These are phyloP conservation scores for Megaustenia siamemsis DNA, from an alignment of 2,888 invertebrate species.

Conservation along the genomic window DNA sequence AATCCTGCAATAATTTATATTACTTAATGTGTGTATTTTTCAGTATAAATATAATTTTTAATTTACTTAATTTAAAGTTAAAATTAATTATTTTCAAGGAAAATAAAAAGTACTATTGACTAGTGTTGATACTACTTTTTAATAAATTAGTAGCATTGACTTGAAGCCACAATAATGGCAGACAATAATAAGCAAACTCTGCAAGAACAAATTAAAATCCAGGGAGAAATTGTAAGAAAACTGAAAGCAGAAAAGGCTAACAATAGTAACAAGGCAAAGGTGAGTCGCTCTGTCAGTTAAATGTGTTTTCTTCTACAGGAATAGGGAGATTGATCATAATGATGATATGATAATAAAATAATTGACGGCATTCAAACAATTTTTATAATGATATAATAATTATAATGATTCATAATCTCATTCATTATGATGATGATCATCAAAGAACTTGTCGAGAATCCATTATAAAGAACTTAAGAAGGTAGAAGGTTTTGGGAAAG, in stretches of 20 bases:
- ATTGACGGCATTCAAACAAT: too few relatives aligned
- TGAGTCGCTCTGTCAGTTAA: too few relatives aligned
- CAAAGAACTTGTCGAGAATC: too few relatives aligned
- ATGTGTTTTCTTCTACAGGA: too few relatives aligned
- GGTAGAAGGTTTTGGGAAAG: too few relatives aligned
- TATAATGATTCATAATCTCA: too few relatives aligned
- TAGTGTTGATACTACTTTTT: conserved; percentile 1
- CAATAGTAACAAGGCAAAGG: conserved; percentile 69
- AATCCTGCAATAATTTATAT: background rate
- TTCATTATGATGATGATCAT: too few relatives aligned
- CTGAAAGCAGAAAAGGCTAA: conserved; percentile 71
- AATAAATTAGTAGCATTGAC: background rate
- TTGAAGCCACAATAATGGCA: conserved; percentile 49
- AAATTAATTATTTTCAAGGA: background rate
- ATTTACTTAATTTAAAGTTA: background rate
- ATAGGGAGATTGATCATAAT: too few relatives aligned
- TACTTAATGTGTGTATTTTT: background rate
- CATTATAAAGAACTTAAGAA: too few relatives aligned
- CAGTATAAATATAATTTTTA: background rate
- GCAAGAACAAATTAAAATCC: conserved; percentile 68
- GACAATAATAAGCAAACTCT: conserved; percentile 58
- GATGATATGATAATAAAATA: too few relatives aligned
- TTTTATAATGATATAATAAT: too few relatives aligned
- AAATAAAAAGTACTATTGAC: background rate
- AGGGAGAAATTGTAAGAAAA: conserved; percentile 71